Conservation (phyloP, 1,140 invertebrate species). For the Hermetia illucens region DNA sequence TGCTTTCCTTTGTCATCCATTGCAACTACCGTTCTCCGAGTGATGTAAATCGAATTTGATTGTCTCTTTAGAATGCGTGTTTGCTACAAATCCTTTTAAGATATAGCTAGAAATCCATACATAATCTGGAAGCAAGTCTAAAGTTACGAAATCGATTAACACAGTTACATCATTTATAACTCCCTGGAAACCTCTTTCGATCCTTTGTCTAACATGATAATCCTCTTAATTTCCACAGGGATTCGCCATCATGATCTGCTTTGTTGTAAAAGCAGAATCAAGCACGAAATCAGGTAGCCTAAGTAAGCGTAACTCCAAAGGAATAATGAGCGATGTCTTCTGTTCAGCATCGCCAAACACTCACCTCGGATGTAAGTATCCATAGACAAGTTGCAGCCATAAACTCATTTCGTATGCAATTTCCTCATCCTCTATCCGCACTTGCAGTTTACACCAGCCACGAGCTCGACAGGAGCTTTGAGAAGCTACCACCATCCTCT, state of each 20-base stretch:
- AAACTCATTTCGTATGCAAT: neutral
- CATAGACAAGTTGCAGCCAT: constrained; percentile 1
- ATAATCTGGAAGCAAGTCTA: too few relatives aligned
- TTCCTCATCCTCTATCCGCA: constrained; percentile 1
- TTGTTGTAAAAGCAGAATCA: constrained; percentile 34
- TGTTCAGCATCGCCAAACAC: constrained; percentile 33
- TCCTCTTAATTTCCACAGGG: constrained; percentile 33
- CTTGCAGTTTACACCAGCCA: constrained; percentile 26
- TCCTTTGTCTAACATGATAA: too few relatives aligned
- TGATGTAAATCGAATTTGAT: too few relatives aligned
- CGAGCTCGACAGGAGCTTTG: constrained; percentile 28
- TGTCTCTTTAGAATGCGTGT: too few relatives aligned
- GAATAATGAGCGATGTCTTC: constrained; percentile 30
- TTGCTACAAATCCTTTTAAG: too few relatives aligned
- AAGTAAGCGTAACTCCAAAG: constrained; percentile 23
- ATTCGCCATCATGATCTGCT: constrained; percentile 32
- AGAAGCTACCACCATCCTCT: constrained; percentile 12
- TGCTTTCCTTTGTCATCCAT: too few relatives aligned
- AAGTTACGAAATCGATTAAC: too few relatives aligned
- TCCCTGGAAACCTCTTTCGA: too few relatives aligned
- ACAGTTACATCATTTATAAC: too few relatives aligned
- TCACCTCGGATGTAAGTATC: constrained; percentile 36
- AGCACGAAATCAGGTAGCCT: constrained; percentile 10
- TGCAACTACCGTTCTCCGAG: too few relatives aligned
- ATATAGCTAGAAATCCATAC: too few relatives aligned